phyloP scores from a whole-genome alignment of 2,888 invertebrate species.

The Aquatica leii region DNA sequence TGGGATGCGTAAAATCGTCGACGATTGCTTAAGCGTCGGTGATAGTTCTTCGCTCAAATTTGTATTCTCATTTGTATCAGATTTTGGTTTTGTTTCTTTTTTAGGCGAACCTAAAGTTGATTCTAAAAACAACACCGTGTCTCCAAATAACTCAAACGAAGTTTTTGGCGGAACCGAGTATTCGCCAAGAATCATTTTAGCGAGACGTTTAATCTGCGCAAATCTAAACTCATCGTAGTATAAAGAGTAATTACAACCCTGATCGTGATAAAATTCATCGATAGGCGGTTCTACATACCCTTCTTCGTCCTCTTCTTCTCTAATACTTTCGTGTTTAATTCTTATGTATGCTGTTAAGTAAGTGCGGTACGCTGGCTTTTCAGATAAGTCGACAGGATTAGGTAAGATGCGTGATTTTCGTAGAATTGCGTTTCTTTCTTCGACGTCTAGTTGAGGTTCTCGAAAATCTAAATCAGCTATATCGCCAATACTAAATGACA shows the following conservation, averaged over 20 bases:
- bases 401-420: slow-evolving; percentile 64
- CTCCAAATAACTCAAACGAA: slow-evolving; percentile 60
- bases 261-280: slow-evolving; percentile 67
- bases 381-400: slow-evolving; percentile 61
- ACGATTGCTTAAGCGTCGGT: slow-evolving; percentile 34
- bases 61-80: slow-evolving; percentile 25
- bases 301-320: slow-evolving; percentile 41
- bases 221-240: slow-evolving; percentile 67
- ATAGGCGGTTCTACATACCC: slow-evolving; percentile 63
- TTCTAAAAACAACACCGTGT: slow-evolving; percentile 47
- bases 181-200: slow-evolving; percentile 58
- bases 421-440: slow-evolving; percentile 59
- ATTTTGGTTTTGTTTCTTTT: too few relatives aligned
- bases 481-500: slow-evolving; percentile 43
- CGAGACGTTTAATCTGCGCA: slow-evolving; percentile 62
- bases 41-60: slow-evolving; percentile 37
- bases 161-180: slow-evolving; percentile 53
- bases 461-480: slow-evolving; percentile 44
- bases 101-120: slow-evolving; percentile 22
- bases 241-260: slow-evolving; percentile 68
- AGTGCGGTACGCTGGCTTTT: slow-evolving; percentile 61
- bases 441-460: slow-evolving; percentile 31
- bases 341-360: slow-evolving; percentile 68
- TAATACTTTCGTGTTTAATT: background rate
- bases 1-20: too few relatives aligned